Base-by-base conservation (phyloP, 2,113 vertebrate genomes). In the Arizona elegans region DNA sequence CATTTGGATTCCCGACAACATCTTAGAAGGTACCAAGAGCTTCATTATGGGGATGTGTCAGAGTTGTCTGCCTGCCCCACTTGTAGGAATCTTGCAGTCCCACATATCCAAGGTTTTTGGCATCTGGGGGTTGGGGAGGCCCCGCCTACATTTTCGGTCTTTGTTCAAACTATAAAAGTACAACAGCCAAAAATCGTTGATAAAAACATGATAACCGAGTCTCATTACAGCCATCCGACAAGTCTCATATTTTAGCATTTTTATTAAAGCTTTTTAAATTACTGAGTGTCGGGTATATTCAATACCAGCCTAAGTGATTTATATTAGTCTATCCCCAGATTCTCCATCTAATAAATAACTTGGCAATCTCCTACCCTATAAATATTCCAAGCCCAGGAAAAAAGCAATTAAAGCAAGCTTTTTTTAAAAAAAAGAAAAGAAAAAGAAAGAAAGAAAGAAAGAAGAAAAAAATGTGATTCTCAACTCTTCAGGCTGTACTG, bases 251-350 rank as follows among this genome's bases (percentile, higher is more conserved):
- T 97, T 97, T 97, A 97, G 97, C 97, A 97, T 97, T 97, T 97
- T 97, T 97, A 97, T 97, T 97, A 98, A 97, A 98, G 96, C 97
- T 96, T 96, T 97, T 97, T 96, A 97, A 97, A 97, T 98, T 97
- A 98, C 97, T 92, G 95, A 97, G 96, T 96, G 95, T 97, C 97
- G 96, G 96, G 96, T 98, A 94, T 96, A 91, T 97, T 97, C 97
- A 96, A 96, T 97, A 96, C 96, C 0, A 53, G 96, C 95, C 95
- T 95, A 95, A 92, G 96, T 97, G 97, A 97, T 98, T 98, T 98
- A 98, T 97, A 97, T 96, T 95, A 93, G 96, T 97, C 96, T 96
- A 96, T 97, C 97, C 97, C 97, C 96, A 96, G 96, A 97, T 97
- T 97, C 96, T 97, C 93, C 95, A 96, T 95, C 97, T 97, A 97